A percentile compares a stretch with the other conserved stretches of the same genome.
Conservation (phyloP, 1,140 invertebrate species). For the Antheraea pernyi region DNA sequence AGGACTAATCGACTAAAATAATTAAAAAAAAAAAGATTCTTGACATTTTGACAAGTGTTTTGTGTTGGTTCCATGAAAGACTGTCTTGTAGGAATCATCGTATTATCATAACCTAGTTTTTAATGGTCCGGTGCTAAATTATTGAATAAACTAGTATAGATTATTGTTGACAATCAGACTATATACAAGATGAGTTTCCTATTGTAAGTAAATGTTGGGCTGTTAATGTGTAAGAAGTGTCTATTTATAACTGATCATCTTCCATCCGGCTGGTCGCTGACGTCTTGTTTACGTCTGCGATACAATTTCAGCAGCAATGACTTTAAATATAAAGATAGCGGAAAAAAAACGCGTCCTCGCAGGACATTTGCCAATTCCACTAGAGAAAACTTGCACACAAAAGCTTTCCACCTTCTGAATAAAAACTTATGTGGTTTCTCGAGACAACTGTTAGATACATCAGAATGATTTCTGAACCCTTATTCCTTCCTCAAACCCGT, state of each 20-base stretch:
- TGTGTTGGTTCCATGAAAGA: conserved; percentile 14
- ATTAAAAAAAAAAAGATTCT: conserved; percentile 14
- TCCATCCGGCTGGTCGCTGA: conserved; percentile 34
- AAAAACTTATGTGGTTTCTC: neutral
- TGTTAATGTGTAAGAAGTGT: conserved; percentile 19
- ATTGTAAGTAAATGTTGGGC: conserved; percentile 58
- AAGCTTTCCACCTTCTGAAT: neutral
- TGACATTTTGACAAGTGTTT: conserved; percentile 19
- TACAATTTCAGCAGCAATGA: conserved; percentile 15
- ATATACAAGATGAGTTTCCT: conserved; percentile 68
- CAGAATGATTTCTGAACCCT: neutral
- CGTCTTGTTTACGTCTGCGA: conserved; percentile 59
- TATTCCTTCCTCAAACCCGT: too few relatives aligned
- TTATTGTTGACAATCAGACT: conserved; percentile 22
- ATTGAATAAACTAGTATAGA: conserved; percentile 29
- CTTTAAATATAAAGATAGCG: conserved; percentile 4
- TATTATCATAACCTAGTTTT: conserved; percentile 42
- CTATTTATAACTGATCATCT: conserved; percentile 54
- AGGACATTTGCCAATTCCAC: neutral
- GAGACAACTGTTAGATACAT: neutral
- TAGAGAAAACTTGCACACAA: neutral
- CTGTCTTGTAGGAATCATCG: conserved; percentile 30
- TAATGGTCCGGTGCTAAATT: conserved; percentile 60
- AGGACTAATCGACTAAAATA: conserved; percentile 10
- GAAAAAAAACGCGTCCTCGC: neutral